Base-by-base conservation (phyloP, 2,797 vertebrate genomes). In the Cirrhinus mrigala region DNA sequence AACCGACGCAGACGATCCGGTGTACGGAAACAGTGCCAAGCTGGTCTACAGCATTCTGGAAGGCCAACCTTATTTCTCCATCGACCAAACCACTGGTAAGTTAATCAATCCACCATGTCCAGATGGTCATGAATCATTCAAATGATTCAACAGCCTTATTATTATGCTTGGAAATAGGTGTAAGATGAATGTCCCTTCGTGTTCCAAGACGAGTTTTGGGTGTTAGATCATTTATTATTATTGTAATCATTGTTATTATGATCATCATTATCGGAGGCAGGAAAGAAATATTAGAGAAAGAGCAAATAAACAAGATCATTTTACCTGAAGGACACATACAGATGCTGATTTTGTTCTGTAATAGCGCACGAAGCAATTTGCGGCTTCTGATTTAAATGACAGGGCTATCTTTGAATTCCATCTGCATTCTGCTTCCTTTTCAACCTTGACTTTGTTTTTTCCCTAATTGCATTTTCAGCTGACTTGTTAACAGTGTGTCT, bases 61-160 rank as follows among this genome's bases (percentile, higher is more conserved):
- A 91, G 98, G 98, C 22, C 98, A 99, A 81, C 98, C 98, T 3
- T 99, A 99, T 91, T 99, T 99, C 93, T 99, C 98, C 16, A 96
- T 99, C 74, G 98, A 99, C 88, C 97, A 98, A 46, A 97, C 98
- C 88, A 97, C 98, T 85, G 98, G 98, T 99, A 89, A 90, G 96
- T 91, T 71, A 62, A 37, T 75, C 10, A 7, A 24, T 37, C 64
- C 33, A 33, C 29, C 48, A 68, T 79, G 58, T 81, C 71, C 82
- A 88, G 85, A 87, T 87, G 82, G 80, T 76, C 56, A 79, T 81
- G 78, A 64, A 84, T 86, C 66, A 75, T 68, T 68, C 44, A 56
- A 83, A 77, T 71, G 20, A 73, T 85, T 68, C 18, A 83, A 81
- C 50, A 69, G 66, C 4, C 3, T 76, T 69, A 52, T 84, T 62